phyloP scores from a whole-genome alignment of 2,888 invertebrate genomes.

The Bombylius discolor region DNA sequence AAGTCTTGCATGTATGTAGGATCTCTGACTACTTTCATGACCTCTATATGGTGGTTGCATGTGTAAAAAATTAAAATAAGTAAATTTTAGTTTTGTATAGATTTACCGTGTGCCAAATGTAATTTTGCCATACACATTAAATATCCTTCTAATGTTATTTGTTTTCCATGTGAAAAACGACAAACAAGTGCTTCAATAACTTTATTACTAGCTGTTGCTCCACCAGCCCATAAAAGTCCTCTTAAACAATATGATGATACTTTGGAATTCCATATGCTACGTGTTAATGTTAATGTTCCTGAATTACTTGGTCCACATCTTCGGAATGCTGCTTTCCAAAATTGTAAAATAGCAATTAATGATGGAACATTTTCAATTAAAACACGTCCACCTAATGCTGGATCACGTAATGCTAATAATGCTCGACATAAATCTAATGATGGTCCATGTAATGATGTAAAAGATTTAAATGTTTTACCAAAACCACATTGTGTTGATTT shows the following conservation, averaged over 20 bases:
- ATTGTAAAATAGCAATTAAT: slow-evolving; percentile 49
- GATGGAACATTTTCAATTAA: slow-evolving; percentile 47
- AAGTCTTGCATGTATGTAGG: no score
- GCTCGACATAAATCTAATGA: slow-evolving; percentile 53
- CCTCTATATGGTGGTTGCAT: no score
- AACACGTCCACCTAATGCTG: slow-evolving; percentile 49
- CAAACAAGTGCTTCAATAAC: slow-evolving; percentile 58
- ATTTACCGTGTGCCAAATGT: slow-evolving; percentile 48
- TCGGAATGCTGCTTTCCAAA: slow-evolving; percentile 40
- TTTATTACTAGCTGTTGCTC: slow-evolving; percentile 58
- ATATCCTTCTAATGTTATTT: slow-evolving; percentile 44
- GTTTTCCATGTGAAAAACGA: slow-evolving; percentile 43
- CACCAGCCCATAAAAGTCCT: slow-evolving; percentile 54
- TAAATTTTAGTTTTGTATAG: no score
- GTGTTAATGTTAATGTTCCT: slow-evolving; percentile 14
- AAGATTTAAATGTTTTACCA: slow-evolving; percentile 28
- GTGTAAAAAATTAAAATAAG: no score
- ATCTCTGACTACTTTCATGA: no score
- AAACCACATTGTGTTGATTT: slow-evolving; percentile 43
- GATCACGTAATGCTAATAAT: slow-evolving; percentile 54
- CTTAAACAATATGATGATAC: slow-evolving; percentile 50
- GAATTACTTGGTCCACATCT: slow-evolving; percentile 14
- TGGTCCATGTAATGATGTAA: slow-evolving; percentile 27
- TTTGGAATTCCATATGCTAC: slow-evolving; percentile 36
- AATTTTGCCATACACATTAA: slow-evolving; percentile 50